Conservation (phyloP, 37 sponge, comb jelly and placozoan genomes). For the Dysidea cf. avara region DNA sequence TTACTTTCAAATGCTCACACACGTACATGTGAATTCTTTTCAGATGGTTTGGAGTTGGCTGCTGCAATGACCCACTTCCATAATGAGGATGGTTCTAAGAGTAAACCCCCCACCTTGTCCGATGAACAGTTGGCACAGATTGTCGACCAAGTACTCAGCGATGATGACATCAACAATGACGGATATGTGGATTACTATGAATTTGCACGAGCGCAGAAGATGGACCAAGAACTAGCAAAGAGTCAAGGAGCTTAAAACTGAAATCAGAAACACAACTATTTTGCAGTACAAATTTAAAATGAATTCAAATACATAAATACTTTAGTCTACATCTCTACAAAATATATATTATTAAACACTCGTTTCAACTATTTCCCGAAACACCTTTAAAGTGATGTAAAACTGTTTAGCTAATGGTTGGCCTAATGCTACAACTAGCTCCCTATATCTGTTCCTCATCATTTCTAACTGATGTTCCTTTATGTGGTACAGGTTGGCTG, state of each 20-base stretch:
- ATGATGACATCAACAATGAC: slow-evolving; percentile 79
- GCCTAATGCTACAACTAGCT: slow-evolving; percentile 50
- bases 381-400: slow-evolving; percentile 52
- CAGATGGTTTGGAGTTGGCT: slow-evolving; percentile 76
- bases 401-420: slow-evolving; percentile 54
- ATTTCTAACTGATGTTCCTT: slow-evolving; percentile 25
- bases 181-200: slow-evolving; percentile 83
- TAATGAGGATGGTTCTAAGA: slow-evolving; percentile 26
- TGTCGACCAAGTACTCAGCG: slow-evolving; percentile 65
- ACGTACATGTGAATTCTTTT: too few species aligned
- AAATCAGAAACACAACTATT: too few species aligned
- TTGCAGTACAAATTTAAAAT: too few species aligned
- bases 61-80: slow-evolving; percentile 76
- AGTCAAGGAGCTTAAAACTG: too few species aligned
- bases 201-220: slow-evolving; percentile 65
- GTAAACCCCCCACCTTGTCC: slow-evolving; percentile 8
- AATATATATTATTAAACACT: too few species aligned
- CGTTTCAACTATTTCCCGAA: background rate
- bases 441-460: slow-evolving; percentile 53
- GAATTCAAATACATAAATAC: too few species aligned
- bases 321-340: too few species aligned
- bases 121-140: slow-evolving; percentile 54
- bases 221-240: background rate
- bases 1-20: too few species aligned
- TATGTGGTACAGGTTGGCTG: slow-evolving; percentile 12